phyloP scores from a whole-genome alignment of 2,113 vertebrate species.

The Eptesicus fuscus region DNA sequence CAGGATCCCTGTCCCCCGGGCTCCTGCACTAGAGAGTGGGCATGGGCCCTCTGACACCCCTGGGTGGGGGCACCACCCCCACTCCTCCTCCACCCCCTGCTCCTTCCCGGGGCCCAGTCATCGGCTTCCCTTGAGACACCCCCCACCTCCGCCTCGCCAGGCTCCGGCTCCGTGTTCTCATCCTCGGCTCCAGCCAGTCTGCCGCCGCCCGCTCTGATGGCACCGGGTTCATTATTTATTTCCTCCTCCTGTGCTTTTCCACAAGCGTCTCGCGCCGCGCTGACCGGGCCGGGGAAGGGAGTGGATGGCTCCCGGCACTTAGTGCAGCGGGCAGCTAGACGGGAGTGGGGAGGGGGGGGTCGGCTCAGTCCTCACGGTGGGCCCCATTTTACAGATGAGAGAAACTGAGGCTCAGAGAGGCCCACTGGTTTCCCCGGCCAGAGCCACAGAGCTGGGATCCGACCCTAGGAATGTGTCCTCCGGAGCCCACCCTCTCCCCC shows the following conservation, averaged over 20 bases:
- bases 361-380: neutral
- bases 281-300: neutral
- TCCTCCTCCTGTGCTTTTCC: constrained; percentile 49
- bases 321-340: neutral
- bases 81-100: neutral
- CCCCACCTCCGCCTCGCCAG: neutral
- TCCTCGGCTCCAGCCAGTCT: constrained; percentile 65
- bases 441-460: neutral
- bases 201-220: constrained; percentile 31
- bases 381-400: constrained; percentile 2
- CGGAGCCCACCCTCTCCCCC: neutral
- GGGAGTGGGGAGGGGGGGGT: too few relatives aligned
- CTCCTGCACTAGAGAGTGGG: neutral
- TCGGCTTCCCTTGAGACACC: neutral
- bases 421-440: neutral
- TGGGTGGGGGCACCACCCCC: neutral
- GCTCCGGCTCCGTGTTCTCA: constrained; percentile 39
- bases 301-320: neutral
- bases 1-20: neutral
- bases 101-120: neutral
- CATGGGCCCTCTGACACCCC: neutral
- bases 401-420: constrained; percentile 37
- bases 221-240: constrained; percentile 59
- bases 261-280: neutral
- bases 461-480: neutral